Evolutionary conservation across 2,797 vertebrate species (phyloP), one percentile per base, ranked within the genome.

Genomic region (Esox lucius): DNA sequence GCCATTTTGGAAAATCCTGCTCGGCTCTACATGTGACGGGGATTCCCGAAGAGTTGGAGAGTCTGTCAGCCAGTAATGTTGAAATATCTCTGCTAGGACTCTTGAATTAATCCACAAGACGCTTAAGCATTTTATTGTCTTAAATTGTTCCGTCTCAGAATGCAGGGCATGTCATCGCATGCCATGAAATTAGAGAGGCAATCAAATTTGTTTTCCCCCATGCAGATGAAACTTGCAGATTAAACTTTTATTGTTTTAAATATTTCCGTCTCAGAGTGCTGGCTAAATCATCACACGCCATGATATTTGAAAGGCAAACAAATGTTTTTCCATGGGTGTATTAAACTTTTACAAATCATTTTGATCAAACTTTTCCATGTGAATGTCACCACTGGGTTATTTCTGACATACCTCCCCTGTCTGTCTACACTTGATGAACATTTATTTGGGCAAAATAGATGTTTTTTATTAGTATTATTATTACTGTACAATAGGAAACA

Each of bases 11-110:
- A 75, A 68, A 74, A 2, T 76, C 76, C 69, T 22, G 48, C 77
- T 59, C 42, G 49, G 78, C 74, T 90, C 86, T 91, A 92, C 90
- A 92, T 93, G 88, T 80, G 88, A 85, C 74, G 80, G 74, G 76
- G 73, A 78, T 72, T 75, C 15, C 13, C 53, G 74, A 31, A 85
- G 61, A 83, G 78, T 68, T 64, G 67, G 51, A 79, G 8, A 62
- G 75, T 66, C 42, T 79, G 80, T 79, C 67, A 13, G 1, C 13
- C 72, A 28, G 61, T 70, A 86, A 51, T 75, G 26, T 68, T n/a
- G 46, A 33, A 26, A 72, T 68, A 62, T 68, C 31, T 33, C 35
- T 19, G 39, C 73, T 70, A 78, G 70, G 76, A 71, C 17, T 76
- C 83, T 75, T 80, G 81, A 79, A 67, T 85, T 88, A 91, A 91